A percentile compares a stretch with the other conserved stretches of the same genome.
These are phyloP conservation scores for Thripadectes ignobilis DNA, from an alignment of 2,797 vertebrate species.

Conservation along the genomic window DNA sequence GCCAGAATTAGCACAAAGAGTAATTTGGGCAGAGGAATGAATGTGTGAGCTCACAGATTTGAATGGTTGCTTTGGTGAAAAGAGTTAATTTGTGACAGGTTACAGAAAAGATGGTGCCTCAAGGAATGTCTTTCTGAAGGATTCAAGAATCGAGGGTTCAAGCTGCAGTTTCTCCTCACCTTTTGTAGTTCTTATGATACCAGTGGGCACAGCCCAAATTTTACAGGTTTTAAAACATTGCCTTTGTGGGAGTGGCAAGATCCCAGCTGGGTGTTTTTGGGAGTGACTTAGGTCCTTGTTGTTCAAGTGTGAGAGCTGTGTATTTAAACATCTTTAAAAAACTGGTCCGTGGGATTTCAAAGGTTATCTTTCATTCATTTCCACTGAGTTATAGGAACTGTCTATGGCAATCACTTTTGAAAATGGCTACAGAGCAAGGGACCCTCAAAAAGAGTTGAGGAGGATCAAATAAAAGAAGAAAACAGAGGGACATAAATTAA, in stretches of 20 bases:
- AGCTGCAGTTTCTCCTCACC: background rate
- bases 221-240: background rate
- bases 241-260: background rate
- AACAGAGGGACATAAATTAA: background rate
- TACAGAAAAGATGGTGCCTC: background rate
- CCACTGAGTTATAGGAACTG: background rate
- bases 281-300: background rate
- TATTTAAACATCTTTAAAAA: background rate
- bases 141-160: background rate
- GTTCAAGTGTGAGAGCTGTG: background rate
- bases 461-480: background rate
- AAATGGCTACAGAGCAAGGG: background rate
- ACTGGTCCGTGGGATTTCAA: background rate
- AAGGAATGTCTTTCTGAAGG: background rate
- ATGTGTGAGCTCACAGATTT: background rate
- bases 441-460: background rate
- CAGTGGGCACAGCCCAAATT: background rate
- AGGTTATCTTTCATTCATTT: background rate
- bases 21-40: background rate
- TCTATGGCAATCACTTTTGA: background rate
- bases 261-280: accelerated
- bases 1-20: background rate
- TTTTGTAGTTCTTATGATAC: background rate
- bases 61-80: background rate
- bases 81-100: background rate